Conservation (phyloP, 2,888 invertebrate species). For the Thymelicus acteon region DNA sequence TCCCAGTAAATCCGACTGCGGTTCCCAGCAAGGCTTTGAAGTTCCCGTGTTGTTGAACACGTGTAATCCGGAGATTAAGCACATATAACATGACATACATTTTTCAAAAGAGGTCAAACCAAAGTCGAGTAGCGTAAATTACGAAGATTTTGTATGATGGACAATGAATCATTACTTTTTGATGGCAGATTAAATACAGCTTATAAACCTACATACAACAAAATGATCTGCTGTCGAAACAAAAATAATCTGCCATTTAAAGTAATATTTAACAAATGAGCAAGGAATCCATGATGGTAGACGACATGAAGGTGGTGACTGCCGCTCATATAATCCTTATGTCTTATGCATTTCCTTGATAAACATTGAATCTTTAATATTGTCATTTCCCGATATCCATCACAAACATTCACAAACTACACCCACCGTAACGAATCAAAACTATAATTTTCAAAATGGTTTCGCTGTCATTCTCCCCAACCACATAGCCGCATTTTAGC, state of each 20-base stretch:
- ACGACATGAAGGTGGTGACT: too few species aligned
- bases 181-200: background rate
- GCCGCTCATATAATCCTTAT: too few species aligned
- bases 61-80: slow-evolving; percentile 64
- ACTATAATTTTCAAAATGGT: slow-evolving; percentile 27
- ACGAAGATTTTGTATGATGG: slow-evolving; percentile 14
- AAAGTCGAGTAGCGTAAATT: slow-evolving; percentile 14
- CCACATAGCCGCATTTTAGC: slow-evolving; percentile 5
- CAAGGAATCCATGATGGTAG: too few species aligned
- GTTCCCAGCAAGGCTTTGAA: slow-evolving; percentile 67
- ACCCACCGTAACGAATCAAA: background rate
- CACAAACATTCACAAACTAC: too few species aligned
- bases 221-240: too few species aligned
- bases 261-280: too few species aligned
- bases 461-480: background rate
- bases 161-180: background rate
- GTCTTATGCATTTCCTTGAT: too few species aligned
- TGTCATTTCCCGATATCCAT: too few species aligned
- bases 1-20: slow-evolving; percentile 68
- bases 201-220: background rate
- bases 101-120: slow-evolving; percentile 35
- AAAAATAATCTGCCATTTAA: too few species aligned
- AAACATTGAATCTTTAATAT: too few species aligned
- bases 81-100: slow-evolving; percentile 37
- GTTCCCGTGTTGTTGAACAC: slow-evolving; percentile 62